A percentile compares a stretch with the other conserved stretches of the same genome.
phyloP scores from a whole-genome alignment of 2,888 invertebrate genomes.

The Lasioglossum zephyrum region DNA sequence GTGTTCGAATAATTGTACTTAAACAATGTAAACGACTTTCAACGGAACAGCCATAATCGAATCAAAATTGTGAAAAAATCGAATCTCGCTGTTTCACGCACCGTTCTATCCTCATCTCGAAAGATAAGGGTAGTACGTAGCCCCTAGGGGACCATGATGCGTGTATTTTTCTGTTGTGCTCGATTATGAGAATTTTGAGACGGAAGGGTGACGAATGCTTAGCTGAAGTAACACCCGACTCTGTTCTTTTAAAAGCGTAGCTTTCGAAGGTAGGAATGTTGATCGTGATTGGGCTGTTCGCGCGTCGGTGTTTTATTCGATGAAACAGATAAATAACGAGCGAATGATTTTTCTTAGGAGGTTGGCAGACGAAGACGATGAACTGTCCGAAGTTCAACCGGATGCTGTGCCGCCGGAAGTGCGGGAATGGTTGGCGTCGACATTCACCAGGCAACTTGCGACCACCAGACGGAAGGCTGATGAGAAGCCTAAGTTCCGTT shows the following conservation, averaged over 20 bases:
- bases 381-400: slow-evolving; percentile 97
- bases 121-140: background rate
- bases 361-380: slow-evolving; percentile 96
- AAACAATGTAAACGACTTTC: background rate
- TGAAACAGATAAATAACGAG: slow-evolving; percentile 28
- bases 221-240: slow-evolving; percentile 22
- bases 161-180: slow-evolving; percentile 4
- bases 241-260: slow-evolving; percentile 26
- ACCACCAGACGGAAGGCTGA: slow-evolving; percentile 91
- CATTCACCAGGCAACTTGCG: slow-evolving; percentile 95
- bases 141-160: slow-evolving; percentile 20
- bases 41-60: slow-evolving; percentile 4
- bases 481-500: slow-evolving; percentile 95
- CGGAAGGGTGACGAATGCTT: slow-evolving; percentile 5
- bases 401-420: slow-evolving; percentile 98
- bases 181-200: background rate
- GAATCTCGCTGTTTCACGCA: slow-evolving; percentile 1
- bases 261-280: slow-evolving; percentile 52
- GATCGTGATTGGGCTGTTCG: slow-evolving; percentile 44
- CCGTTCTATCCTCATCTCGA: background rate
- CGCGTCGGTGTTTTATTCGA: slow-evolving; percentile 19
- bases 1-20: background rate
- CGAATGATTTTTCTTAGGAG: slow-evolving; percentile 85
- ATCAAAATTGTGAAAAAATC: background rate
- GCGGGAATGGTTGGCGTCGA: slow-evolving; percentile 97